Evolutionary conservation across 2,888 invertebrate species (phyloP).

Genomic region (Temnothorax unifasciatus): DNA sequence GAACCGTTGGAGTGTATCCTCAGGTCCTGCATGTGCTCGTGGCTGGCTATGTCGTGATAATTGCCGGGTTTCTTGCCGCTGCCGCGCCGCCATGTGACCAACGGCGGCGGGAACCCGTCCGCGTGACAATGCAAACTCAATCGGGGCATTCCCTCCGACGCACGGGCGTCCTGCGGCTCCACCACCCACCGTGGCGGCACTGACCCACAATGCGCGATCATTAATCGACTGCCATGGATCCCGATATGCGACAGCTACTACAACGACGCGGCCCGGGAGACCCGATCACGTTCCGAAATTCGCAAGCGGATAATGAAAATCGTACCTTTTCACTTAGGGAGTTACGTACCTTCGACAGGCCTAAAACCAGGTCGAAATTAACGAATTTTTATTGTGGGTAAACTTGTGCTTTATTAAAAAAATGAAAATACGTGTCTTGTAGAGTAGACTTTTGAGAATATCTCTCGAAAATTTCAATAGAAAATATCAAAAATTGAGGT

Average conservation of each 20-base stretch:
- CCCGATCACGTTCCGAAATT: not conserved
- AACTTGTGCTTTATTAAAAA: too few relatives aligned
- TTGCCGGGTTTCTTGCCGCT: conserved; percentile 88
- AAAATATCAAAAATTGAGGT: too few relatives aligned
- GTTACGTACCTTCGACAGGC: too few relatives aligned
- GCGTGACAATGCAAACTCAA: conserved; percentile 94
- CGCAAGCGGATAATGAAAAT: not conserved
- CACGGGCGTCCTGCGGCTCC: conserved; percentile 93
- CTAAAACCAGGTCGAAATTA: too few relatives aligned
- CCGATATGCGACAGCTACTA: conserved; percentile 2
- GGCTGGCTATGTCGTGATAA: conserved; percentile 83
- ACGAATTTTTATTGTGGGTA: too few relatives aligned
- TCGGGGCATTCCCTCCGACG: conserved; percentile 85
- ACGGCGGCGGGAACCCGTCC: conserved; percentile 96
- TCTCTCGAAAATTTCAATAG: too few relatives aligned
- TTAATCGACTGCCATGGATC: conserved; percentile 36
- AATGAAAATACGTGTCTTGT: too few relatives aligned
- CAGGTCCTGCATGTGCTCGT: conserved; percentile 83
- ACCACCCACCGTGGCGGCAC: conserved; percentile 96
- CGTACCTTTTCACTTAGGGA: not conserved
- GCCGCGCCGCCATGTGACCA: conserved; percentile 95
- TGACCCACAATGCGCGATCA: conserved; percentile 82
- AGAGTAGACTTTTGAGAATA: too few relatives aligned
- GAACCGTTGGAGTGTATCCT: conserved; percentile 92
- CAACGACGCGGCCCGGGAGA: conserved; percentile 39